Conservation (phyloP, 2,797 vertebrate species). For the Uromys caudimaculatus region DNA sequence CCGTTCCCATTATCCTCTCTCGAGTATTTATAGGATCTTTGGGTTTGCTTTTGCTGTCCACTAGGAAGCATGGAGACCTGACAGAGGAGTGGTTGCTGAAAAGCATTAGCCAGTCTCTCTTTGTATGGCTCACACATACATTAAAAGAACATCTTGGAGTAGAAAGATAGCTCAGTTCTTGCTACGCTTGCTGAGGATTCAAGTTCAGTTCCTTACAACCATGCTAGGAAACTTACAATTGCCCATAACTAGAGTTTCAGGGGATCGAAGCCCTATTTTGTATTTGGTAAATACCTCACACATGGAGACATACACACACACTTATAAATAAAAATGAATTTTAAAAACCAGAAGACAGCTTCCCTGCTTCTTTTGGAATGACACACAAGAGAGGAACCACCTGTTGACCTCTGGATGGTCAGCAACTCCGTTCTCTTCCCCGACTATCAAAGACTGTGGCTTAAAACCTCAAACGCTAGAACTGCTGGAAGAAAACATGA, state of each 20-base stretch:
- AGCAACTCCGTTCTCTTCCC: conserved; percentile 39
- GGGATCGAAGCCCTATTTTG: neutral
- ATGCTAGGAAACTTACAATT: neutral
- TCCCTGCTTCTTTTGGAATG: conserved; percentile 50
- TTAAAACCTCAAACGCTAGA: neutral
- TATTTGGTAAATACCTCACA: neutral
- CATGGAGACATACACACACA: too few relatives aligned
- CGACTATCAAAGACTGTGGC: neutral
- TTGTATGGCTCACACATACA: conserved; percentile 19
- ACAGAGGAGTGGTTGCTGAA: conserved; percentile 11
- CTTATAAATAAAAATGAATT: neutral
- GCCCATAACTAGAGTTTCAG: neutral
- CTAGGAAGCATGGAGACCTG: conserved; percentile 52
- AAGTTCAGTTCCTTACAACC: neutral
- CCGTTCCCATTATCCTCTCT: neutral
- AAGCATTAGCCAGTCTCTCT: conserved; percentile 45
- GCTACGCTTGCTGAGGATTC: neutral
- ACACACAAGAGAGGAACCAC: conserved; percentile 66
- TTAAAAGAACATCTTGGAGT: conserved; percentile 66
- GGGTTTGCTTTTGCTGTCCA: conserved; percentile 53
- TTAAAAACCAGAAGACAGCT: conserved; percentile 57
- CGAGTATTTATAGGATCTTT: neutral
- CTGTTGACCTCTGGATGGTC: conserved; percentile 60
- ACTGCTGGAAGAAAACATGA: neutral
- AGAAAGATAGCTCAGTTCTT: neutral